Percentiles rank a stretch among this genome's conserved stretches.
Evolutionary conservation across 2,113 vertebrate genomes (phyloP).

Genomic region (Thunnus thynnus): DNA sequence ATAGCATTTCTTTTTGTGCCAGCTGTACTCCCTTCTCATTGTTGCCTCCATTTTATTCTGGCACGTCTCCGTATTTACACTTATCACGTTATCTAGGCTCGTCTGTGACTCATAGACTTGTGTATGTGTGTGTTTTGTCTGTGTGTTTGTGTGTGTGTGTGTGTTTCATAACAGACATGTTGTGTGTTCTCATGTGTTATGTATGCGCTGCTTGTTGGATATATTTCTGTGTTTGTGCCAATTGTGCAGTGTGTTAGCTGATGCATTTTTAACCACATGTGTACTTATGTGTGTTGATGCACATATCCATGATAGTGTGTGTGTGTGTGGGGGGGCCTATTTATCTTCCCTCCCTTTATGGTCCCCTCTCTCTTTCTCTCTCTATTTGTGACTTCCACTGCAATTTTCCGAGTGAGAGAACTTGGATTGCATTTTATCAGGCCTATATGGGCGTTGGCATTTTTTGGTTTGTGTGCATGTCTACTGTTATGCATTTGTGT

Average conservation of each 20-base stretch:
- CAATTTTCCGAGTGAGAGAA: conserved; percentile 74
- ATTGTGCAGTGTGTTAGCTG: conserved; percentile 12
- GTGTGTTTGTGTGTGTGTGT: background rate
- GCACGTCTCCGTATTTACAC: conserved; percentile 43
- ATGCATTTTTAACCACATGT: conserved; percentile 48
- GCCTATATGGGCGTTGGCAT: conserved; percentile 32
- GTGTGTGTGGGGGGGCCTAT: conserved; percentile 6
- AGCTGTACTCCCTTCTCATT: conserved; percentile 8
- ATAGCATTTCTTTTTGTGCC: conserved; percentile 7
- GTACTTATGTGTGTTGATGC: conserved; percentile 25
- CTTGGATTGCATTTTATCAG: conserved; percentile 67
- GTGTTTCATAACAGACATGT: background rate
- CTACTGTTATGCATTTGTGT: background rate
- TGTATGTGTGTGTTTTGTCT: background rate
- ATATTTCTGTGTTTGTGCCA: background rate
- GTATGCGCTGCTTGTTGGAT: background rate
- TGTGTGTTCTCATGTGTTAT: background rate
- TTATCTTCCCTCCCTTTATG: conserved; percentile 30
- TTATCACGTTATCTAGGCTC: conserved; percentile 32
- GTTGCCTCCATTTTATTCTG: conserved; percentile 31
- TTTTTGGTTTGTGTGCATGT: conserved; percentile 12
- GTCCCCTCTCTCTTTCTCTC: conserved; percentile 25
- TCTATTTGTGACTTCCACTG: conserved; percentile 60
- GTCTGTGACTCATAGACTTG: conserved; percentile 32
- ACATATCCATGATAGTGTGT: conserved; percentile 30